Conservation (phyloP, 2,113 vertebrate genomes). For the Grantiella picta region DNA sequence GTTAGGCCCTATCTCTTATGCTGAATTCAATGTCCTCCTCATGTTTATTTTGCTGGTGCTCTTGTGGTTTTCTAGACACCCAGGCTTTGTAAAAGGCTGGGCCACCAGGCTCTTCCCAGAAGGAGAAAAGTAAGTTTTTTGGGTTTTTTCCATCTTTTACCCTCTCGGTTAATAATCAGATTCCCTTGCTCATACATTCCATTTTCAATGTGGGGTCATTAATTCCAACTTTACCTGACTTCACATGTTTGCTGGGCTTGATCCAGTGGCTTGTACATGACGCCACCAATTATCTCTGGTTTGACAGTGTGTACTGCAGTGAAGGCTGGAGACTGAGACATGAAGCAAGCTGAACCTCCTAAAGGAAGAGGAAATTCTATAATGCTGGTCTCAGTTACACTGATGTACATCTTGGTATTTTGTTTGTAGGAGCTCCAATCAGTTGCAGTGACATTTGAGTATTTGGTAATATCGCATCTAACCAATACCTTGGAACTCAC, state of each 20-base stretch:
- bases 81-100: constrained; percentile 92
- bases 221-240: background rate
- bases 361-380: background rate
- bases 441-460: background rate
- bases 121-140: constrained; percentile 77
- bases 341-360: background rate
- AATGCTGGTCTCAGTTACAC: background rate
- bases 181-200: background rate
- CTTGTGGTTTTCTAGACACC: constrained; percentile 92
- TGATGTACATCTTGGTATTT: background rate
- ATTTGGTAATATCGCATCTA: background rate
- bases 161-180: background rate
- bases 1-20: constrained; percentile 87
- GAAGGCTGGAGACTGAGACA: background rate
- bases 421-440: background rate
- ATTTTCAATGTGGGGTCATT: background rate
- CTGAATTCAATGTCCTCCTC: constrained; percentile 85
- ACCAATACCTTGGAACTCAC: background rate
- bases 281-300: background rate
- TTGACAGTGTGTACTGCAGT: background rate
- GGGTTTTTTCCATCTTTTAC: background rate
- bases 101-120: constrained; percentile 77
- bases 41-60: constrained; percentile 85
- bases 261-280: background rate
- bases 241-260: background rate